These are phyloP conservation scores for Prunella fulvescens DNA, from an alignment of 2,113 vertebrate species.

Conservation along the genomic window DNA sequence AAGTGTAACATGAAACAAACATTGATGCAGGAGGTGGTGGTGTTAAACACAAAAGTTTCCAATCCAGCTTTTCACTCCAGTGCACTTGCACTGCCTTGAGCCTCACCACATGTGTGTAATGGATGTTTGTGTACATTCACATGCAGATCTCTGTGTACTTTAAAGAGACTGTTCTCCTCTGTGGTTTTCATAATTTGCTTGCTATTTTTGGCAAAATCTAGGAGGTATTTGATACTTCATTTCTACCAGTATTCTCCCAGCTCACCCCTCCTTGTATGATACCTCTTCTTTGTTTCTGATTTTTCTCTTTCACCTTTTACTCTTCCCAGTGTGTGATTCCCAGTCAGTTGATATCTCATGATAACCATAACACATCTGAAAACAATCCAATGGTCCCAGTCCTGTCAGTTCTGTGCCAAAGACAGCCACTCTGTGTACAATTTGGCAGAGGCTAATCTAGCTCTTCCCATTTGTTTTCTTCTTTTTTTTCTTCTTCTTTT, in stretches of 20 bases:
- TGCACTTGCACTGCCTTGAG: neutral
- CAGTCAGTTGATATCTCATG: neutral
- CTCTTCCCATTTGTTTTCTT: neutral
- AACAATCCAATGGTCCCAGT: neutral
- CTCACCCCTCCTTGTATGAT: neutral
- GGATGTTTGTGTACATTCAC: neutral
- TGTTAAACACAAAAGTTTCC: neutral
- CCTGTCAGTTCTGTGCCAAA: neutral
- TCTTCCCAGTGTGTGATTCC: neutral
- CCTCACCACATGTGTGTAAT: neutral
- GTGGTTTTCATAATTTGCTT: neutral
- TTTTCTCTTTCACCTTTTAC: neutral
- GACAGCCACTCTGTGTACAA: neutral
- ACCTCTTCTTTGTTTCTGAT: neutral
- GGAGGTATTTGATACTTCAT: neutral
- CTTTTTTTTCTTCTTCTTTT: no score
- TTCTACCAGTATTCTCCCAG: neutral
- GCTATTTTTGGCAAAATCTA: neutral
- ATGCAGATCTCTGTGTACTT: neutral
- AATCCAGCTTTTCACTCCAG: constrained; percentile 10
- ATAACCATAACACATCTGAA: neutral
- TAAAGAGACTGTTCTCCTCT: neutral
- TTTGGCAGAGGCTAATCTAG: neutral
- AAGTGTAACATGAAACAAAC: neutral
- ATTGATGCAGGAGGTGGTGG: neutral